These are phyloP conservation scores for Puntigrus tetrazona DNA, from an alignment of 2,113 vertebrate genomes.

Conservation along the genomic window DNA sequence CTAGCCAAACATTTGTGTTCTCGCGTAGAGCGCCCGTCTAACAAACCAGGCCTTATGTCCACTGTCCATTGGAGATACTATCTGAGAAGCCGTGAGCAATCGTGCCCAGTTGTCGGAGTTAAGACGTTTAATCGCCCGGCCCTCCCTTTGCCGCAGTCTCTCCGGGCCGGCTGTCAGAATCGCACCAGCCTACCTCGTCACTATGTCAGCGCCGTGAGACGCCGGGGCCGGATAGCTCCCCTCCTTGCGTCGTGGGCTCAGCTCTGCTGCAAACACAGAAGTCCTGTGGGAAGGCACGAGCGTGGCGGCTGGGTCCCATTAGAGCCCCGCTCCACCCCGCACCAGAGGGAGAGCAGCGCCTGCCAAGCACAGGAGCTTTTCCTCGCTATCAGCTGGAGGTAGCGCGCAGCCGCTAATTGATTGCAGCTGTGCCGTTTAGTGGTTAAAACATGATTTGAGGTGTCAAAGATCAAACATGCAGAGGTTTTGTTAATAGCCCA, in stretches of 20 bases:
- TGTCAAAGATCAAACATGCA: slow-evolving; percentile 57
- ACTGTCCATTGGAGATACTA: background rate
- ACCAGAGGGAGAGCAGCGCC: slow-evolving; percentile 25
- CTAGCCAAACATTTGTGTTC: background rate
- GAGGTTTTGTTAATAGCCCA: slow-evolving; percentile 54
- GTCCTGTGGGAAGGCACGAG: background rate
- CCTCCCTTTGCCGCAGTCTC: slow-evolving; percentile 43
- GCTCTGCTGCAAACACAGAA: slow-evolving; percentile 28
- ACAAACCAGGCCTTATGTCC: background rate
- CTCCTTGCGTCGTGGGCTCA: background rate
- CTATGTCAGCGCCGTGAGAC: slow-evolving; percentile 8
- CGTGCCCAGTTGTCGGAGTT: slow-evolving; percentile 5
- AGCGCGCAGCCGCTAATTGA: slow-evolving; percentile 45
- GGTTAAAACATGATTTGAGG: slow-evolving; percentile 51
- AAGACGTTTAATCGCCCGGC: slow-evolving; percentile 31
- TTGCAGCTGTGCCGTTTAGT: slow-evolving; percentile 53
- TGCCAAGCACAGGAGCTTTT: slow-evolving; percentile 42
- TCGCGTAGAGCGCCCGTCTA: background rate
- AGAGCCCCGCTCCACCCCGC: slow-evolving; percentile 42
- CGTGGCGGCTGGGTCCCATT: slow-evolving; percentile 38
- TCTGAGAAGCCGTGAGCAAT: slow-evolving; percentile 11
- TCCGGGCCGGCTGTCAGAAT: slow-evolving; percentile 55
- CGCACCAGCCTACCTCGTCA: slow-evolving; percentile 51
- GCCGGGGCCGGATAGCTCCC: slow-evolving; percentile 22
- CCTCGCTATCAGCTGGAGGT: slow-evolving; percentile 46